Evolutionary conservation across 2,888 invertebrate species (phyloP), one percentile per base, ranked within the genome.

Genomic region (Idaea straminata): DNA sequence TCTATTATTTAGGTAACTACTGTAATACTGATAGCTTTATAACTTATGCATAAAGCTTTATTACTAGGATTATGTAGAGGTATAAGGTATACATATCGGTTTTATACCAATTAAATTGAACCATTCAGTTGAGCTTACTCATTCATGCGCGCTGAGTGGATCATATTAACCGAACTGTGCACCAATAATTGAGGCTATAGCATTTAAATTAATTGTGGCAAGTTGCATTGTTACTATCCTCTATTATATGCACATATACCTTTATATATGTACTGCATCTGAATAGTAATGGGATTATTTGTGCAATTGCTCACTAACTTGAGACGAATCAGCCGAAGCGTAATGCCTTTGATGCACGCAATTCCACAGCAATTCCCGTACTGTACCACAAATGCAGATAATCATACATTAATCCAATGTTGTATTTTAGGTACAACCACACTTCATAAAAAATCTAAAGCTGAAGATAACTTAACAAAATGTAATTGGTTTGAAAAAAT

Each of bases 161-260:
- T 81, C 78, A 78, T 79, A 75, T 47, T 77, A 80, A 78, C 73
- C 79, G 80, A 83, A 85, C 84, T 81, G 83, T 81, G 77, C 74
- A 78, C 83, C 84, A 83, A 84, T 89, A 87, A 91, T 89, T 89
- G 87, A 82, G 83, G 89, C 85, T 85, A 87, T 89, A 88, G 86
- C 88, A 84, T 89, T 89, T 87, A 87, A 89, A 89, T 90, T 90
- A 89, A 91, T 90, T 86, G 87, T 83, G 78, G 82, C 85, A 82
- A 83, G 83, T 85, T 83, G 84, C 83, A 82, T 80, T 74, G 76
- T 79, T 84, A 84, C 86, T 84, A 82, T 47, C 81, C 78, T 59
- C 76, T 80, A 80, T 81, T 79, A 78, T 80, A 73, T 73, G 73
- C 61, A 67, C 76, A 75, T 77, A 70, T 34, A 15, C 15, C 58